Base-by-base conservation (phyloP, 1,140 invertebrate species). In the Formica selysi region DNA sequence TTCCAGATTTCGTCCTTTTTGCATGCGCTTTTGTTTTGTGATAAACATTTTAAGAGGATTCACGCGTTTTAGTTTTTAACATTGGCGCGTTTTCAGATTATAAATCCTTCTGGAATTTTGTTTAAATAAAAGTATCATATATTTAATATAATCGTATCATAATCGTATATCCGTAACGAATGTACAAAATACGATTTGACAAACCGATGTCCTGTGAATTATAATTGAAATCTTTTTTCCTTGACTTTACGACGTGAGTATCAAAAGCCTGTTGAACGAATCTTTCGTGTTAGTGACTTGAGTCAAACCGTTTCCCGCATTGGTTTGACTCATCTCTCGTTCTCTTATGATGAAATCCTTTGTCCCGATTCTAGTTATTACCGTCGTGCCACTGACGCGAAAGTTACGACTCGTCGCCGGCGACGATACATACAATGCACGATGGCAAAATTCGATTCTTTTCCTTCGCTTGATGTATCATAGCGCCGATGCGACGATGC, bases 301-400 rank as follows among this genome's bases (percentile, higher is more conserved):
- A 73, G 26, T 32, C 5, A 51, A 51, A 51, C 32, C n/a, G 13
- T 57, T 76, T 76, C 64, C 41, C 44, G 67, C 64, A 36, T 70
- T 29, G 57, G 36, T 67, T 87, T 74, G 68, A 64, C 38, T 86
- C 76, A 38, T 87, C 86, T 80, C 36, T 54, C 48, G 13, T 38
- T 84, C 74, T 67, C 16, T 22, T 10, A 54, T 62, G 51, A 78
- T 70, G 74, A 65, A 79, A 68, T 73, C 86, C 91, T 91, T 91
- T 91, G 78, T 84, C 36, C 29, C 48, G 71, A 36, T 70, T 44
- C 13, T 83, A 67, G 26, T 84, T 83, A 86, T 74, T 78, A n/a
- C 38, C 41, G 61, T 76, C 54, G 57, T 80, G 84, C 36, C 78
- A 87, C 65, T 73, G 85, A 87, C 62, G 78, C 71, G 78, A 84